Conservation (phyloP, 2,888 invertebrate genomes). For the Lagria hirta region DNA sequence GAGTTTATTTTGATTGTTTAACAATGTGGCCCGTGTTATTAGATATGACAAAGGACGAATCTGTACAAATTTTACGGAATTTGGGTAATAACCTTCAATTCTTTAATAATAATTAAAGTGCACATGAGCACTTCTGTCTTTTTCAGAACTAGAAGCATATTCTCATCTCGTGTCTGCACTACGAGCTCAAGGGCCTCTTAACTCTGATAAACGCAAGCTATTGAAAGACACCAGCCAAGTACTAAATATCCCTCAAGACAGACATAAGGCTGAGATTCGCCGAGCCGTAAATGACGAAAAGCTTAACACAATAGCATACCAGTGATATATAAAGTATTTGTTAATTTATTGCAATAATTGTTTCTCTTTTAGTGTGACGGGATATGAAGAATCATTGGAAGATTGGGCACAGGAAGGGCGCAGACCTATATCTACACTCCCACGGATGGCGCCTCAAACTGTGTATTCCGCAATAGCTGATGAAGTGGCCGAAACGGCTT, state of each 20-base stretch:
- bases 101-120: not conserved
- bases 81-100: conserved; percentile 70
- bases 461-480: conserved; percentile 82
- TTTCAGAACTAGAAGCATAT: conserved; percentile 89
- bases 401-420: conserved; percentile 89
- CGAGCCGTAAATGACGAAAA: conserved; percentile 91
- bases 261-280: conserved; percentile 89
- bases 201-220: conserved; percentile 79
- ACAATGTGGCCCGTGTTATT: conserved; percentile 70
- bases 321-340: conserved; percentile 59
- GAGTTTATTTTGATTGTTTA: conserved; percentile 27
- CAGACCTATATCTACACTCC: conserved; percentile 78
- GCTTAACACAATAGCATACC: conserved; percentile 84
- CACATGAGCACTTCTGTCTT: conserved; percentile 38
- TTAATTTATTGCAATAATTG: conserved; percentile 5
- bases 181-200: conserved; percentile 88
- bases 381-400: conserved; percentile 65
- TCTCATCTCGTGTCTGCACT: conserved; percentile 86
- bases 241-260: conserved; percentile 84
- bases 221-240: conserved; percentile 79
- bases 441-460: conserved; percentile 82
- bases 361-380: conserved; percentile 61
- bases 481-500: conserved; percentile 68
- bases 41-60: conserved; percentile 87
- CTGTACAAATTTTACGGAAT: conserved; percentile 82